Evolutionary conservation across 35 echinoderm and acorn worm genomes (phyloP).

Genomic region (Ptychodera flava): DNA sequence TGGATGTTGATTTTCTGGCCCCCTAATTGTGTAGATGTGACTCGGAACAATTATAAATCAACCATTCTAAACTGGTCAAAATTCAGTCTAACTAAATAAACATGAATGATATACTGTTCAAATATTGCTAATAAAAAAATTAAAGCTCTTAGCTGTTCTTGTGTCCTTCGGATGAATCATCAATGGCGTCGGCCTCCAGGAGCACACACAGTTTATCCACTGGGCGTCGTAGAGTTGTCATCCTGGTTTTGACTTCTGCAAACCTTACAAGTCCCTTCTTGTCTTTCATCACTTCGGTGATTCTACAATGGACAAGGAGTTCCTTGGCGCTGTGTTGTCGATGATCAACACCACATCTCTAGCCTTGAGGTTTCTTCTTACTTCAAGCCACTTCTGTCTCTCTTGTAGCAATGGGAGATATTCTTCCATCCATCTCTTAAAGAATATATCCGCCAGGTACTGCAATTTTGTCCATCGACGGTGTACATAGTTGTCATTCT

Average conservation of each 20-base stretch:
- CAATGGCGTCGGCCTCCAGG: background rate
- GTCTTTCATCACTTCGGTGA: background rate
- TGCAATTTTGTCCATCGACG: constrained; percentile 50
- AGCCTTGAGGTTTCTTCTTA: constrained; percentile 17
- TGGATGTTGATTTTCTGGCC: too few relatives aligned
- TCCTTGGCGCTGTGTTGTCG: constrained; percentile 29
- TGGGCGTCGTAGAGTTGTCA: constrained; percentile 9
- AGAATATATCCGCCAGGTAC: constrained; percentile 47
- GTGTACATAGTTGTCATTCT: background rate
- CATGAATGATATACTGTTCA: too few relatives aligned
- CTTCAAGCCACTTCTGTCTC: constrained; percentile 25
- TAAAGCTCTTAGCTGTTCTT: too few relatives aligned
- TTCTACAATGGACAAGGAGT: background rate
- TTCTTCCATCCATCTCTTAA: constrained; percentile 36
- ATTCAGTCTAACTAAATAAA: too few relatives aligned
- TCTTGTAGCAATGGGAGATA: constrained; percentile 40
- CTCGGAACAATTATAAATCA: too few relatives aligned
- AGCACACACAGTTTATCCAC: constrained; percentile 30
- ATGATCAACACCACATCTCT: constrained; percentile 43
- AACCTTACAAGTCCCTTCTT: constrained; percentile 7
- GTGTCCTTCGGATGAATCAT: too few relatives aligned
- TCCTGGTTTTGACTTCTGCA: constrained; percentile 26
- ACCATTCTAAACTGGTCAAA: too few relatives aligned
- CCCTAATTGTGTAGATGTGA: too few relatives aligned
- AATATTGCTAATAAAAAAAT: too few relatives aligned